phyloP scores from a whole-genome alignment of 2,888 invertebrate species.

The Pristionchus exspectatus region DNA sequence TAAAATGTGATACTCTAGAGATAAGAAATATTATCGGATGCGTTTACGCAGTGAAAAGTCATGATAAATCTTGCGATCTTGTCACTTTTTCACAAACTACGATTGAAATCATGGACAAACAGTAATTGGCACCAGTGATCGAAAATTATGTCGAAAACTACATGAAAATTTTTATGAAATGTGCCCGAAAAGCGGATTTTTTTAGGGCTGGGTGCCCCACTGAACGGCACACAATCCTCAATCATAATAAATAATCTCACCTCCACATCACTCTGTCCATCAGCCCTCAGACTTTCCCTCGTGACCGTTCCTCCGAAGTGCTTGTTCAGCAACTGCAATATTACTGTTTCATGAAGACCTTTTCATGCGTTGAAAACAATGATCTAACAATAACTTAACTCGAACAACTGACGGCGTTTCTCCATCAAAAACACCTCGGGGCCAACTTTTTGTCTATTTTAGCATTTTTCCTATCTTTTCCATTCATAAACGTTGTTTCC shows the following conservation, averaged over 20 bases:
- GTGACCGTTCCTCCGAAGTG: conserved; percentile 94
- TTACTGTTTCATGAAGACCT: neutral
- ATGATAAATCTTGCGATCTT: neutral
- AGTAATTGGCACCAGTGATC: too few relatives aligned
- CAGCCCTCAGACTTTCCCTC: conserved; percentile 91
- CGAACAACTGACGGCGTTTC: neutral
- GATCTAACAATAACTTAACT: neutral
- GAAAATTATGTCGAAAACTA: too few relatives aligned
- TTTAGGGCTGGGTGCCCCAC: too few relatives aligned
- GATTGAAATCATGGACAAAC: neutral
- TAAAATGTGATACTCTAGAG: neutral
- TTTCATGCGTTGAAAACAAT: neutral
- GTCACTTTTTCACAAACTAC: neutral
- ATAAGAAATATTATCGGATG: neutral
- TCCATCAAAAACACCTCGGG: neutral
- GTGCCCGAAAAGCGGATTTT: too few relatives aligned
- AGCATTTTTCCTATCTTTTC: neutral
- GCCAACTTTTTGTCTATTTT: neutral
- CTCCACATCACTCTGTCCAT: conserved; percentile 83
- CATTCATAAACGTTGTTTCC: too few relatives aligned
- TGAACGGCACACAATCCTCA: too few relatives aligned
- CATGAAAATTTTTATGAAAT: too few relatives aligned
- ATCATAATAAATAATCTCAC: neutral
- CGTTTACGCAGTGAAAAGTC: neutral
- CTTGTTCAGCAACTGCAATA: conserved; percentile 92